Base-by-base conservation (phyloP, 2,797 vertebrate genomes). In the Apodemus agrarius region DNA sequence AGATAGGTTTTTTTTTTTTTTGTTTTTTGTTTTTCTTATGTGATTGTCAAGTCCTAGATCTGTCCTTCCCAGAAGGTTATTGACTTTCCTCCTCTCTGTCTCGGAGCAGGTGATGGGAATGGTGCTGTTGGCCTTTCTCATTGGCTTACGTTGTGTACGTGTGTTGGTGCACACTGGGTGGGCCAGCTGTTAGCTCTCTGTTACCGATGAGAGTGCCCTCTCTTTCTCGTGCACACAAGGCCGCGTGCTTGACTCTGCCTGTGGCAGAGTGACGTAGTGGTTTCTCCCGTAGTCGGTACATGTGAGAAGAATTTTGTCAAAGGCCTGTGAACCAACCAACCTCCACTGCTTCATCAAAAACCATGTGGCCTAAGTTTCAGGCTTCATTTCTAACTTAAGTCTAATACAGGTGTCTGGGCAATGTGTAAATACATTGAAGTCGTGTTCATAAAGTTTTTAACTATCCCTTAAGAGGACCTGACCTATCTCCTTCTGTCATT, bases 51-150 rank as follows among this genome's bases (percentile, higher is more conserved):
- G 2, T n/a, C 13, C 34, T 57, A 37, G 46, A 10, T 40, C 4
- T 2, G 0, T 46, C 80, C 72, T 90, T 61, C 34, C 59, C 21
- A n/a, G 43, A 84, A 81, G 37, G 3, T 57, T 63, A 26, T 54
- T 84, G 65, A 22, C 91, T 96, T 82, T 95, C 40, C 74, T 84
- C 63, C 19, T 95, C 34, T 94, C 21, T 22, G 85, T 90, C 74
- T 67, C 94, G 75, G 49, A 63, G 43, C 76, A 67, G 90, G 79
- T 61, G 67, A 63, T 26, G 13, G 24, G 67, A 16, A 89, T 34
- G 16, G 52, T 91, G 14, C 54, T 34, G 14, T 59, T 34, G 67
- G 46, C 43, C 57, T 78, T 92, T 84, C 93, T 86, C 31, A 19
- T 67, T 81, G 82, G 34, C 74, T 40, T 22, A 3, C 11, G 0